Evolutionary conservation across 2,113 vertebrate genomes (phyloP).

Genomic region (Chrysemys picta): DNA sequence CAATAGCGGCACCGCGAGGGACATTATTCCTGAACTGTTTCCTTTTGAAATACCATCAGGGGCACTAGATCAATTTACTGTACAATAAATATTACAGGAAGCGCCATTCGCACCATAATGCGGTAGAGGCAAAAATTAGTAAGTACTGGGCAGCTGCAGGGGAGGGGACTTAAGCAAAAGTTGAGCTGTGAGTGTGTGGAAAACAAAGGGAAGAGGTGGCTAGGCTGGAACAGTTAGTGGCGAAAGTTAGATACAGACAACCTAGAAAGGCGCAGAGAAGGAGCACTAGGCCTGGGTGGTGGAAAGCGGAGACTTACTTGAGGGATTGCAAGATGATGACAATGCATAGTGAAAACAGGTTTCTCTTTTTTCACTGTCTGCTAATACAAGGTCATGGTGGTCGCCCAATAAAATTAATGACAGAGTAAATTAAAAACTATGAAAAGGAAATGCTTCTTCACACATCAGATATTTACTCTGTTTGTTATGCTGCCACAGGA

Average conservation of each 20-base stretch:
- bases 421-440: constrained; percentile 4
- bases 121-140: neutral
- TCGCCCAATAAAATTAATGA: neutral
- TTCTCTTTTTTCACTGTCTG: neutral
- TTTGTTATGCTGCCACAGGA: neutral
- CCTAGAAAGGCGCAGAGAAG: neutral
- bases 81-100: constrained; percentile 14
- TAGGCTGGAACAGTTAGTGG: fast-evolving
- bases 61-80: constrained; percentile 35
- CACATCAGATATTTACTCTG: neutral
- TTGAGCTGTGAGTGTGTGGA: too few relatives aligned
- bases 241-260: neutral
- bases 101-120: neutral
- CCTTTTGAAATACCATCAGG: constrained; percentile 51
- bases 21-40: constrained; percentile 52
- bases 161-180: neutral
- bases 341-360: neutral
- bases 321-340: neutral
- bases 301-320: neutral
- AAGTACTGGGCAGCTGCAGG: neutral
- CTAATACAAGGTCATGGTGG: neutral
- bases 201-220: fast-evolving
- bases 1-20: neutral
- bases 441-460: neutral
- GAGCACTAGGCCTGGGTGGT: neutral